Evolutionary conservation across 2,888 invertebrate species (phyloP), one percentile per base, ranked within the genome.

Genomic region (Heliconius hortense): DNA sequence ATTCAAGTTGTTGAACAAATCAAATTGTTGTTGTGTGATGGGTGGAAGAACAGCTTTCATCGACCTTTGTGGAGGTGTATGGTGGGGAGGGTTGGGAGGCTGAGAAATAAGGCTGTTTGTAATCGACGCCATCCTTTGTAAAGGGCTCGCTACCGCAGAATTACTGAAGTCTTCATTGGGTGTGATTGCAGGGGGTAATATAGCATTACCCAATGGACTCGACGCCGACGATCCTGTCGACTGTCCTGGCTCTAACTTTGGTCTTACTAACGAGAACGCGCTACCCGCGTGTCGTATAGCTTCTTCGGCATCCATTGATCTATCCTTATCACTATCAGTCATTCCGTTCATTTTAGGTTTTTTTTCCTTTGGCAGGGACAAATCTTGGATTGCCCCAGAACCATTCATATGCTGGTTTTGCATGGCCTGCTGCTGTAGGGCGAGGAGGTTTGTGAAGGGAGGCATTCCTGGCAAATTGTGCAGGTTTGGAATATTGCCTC

Each of bases 1-100:
- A 90, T 99, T 99, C 80, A 99, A 95, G 89, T 98, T 98, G 88
- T 99, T 98, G 94, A 98, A 99, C 94, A 98, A 96, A 91, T 99
- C 99, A 91, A 99, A 99, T 88, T 99, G 99, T 85, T 99, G 99
- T 88, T 99, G 99, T 1, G 99, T 99, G 81, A 99, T 99, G 4
- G 99, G 99, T 63, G 99, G 99, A 83, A 99, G 95, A 68, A 99
- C 99, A 48, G 99, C 98, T 93, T 98, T 98, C 84, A 98, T 96
- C 24, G 99, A 98, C 82, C 99, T 95, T 87, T 98, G 98, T 66
- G 96, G 96, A 24, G 96, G 95, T 72, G 96, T 95, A 85, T 98
- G 98, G 87, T 98, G 97, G 15, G 97, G 96, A 81, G 98, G 97
- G 77, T 97, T 96, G 78, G 97, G 96, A 76, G 97, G 97, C 94